Base-by-base conservation (phyloP, 2,113 vertebrate species). In the Ibidorhyncha struthersii region DNA sequence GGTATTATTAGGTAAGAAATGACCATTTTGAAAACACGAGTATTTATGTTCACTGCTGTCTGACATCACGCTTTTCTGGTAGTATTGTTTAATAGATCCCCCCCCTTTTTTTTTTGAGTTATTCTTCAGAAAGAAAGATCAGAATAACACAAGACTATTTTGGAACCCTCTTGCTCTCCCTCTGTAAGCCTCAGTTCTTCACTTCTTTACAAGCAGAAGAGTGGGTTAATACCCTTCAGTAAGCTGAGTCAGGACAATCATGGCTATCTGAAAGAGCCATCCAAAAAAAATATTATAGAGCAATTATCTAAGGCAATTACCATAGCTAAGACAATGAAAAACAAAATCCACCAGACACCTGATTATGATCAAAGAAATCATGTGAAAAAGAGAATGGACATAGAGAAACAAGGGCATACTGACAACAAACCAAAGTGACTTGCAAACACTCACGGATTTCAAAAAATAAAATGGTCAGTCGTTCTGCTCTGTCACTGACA, bases 301-400 rank as follows among this genome's bases (percentile, higher is more conserved):
- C 74, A 89, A 97, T 97, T 96, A 96, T 90, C 90, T 91, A 80
- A 94, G 90, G 92, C 74, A 93, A 90, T 91, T 95, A 93, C 96
- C 93, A 86, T 82, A 82, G 82, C 96, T 96, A 93, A 95, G 82
- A 97, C 96, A 97, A 97, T 96, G 90, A 92, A 96, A 93, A 91
- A 53, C 50, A 82, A 96, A 96, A 96, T 73, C 66, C 27, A 95
- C 66, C 85, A 88, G 95, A 96, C 96, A 96, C 87, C 76, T 95
- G 96, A 97, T 96, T 94, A 96, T 45, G 93, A 96, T 97, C 96
- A 97, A 97, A 96, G 95, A 95, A 90, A 93, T 56, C 30, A 50
- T 43, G 81, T 84, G 86, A 89, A 91, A 96, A 94, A 74, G 50
- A 76, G 78, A 95, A 96, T 34, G 91, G 65, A 63, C 94, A 93